A percentile compares a stretch with the other conserved stretches of the same genome.
These are phyloP conservation scores for Oreotrochilus melanogaster DNA, from an alignment of 2,113 vertebrate species.

Conservation along the genomic window DNA sequence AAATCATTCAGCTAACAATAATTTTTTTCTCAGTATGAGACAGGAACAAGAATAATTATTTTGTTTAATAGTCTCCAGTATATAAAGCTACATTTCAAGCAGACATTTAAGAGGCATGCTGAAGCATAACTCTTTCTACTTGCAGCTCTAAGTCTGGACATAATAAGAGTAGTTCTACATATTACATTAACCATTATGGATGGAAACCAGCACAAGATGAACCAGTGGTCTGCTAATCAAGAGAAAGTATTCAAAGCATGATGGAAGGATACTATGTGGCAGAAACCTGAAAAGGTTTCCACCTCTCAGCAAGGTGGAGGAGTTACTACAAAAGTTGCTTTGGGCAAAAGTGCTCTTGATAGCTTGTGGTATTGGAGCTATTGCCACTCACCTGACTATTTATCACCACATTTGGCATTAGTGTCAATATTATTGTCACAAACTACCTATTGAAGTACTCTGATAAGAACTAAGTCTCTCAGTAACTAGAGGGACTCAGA, in stretches of 20 bases:
- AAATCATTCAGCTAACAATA: not conserved
- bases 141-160: not conserved
- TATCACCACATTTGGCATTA: not conserved
- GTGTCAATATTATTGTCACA: not conserved
- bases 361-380: not conserved
- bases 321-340: not conserved
- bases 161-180: not conserved
- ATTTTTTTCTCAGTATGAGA: not conserved
- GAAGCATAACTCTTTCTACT: not conserved
- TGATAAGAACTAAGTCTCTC: not conserved
- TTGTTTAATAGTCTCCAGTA: not conserved
- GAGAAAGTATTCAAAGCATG: not conserved
- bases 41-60: not conserved
- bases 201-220: not conserved
- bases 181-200: not conserved
- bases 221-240: not conserved
- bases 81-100: not conserved
- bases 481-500: not conserved
- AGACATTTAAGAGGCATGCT: not conserved
- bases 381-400: not conserved
- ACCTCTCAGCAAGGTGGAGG: accelerated
- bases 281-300: not conserved
- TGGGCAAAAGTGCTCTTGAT: not conserved
- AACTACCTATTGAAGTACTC: not conserved
- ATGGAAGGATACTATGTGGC: not conserved